These are phyloP conservation scores for Netelia inedita DNA, from an alignment of 2,888 invertebrate genomes.

Conservation along the genomic window DNA sequence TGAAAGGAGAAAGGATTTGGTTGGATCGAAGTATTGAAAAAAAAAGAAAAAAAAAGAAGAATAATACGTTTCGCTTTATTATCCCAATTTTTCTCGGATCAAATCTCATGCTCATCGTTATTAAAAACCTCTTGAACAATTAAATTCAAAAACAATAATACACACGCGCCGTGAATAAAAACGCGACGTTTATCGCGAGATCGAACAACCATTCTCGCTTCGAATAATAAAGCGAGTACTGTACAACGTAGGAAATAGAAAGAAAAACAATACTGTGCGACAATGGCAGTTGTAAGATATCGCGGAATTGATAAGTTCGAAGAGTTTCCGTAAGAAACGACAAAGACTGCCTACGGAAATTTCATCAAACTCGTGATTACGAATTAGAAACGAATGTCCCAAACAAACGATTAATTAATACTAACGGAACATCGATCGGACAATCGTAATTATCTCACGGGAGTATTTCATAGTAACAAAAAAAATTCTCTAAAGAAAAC, in stretches of 20 bases:
- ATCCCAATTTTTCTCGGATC: constrained; percentile 9
- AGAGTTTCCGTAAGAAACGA: constrained; percentile 35
- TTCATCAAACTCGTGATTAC: neutral
- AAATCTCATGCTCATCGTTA: constrained; percentile 28
- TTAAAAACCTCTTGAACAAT: constrained; percentile 35
- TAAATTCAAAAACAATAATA: constrained; percentile 17
- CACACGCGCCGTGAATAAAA: neutral
- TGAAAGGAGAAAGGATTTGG: constrained; percentile 25
- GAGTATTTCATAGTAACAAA: constrained; percentile 13
- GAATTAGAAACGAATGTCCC: neutral
- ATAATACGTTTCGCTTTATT: constrained; percentile 40
- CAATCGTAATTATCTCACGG: constrained; percentile 36
- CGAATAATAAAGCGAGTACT: constrained; percentile 36
- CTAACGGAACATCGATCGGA: constrained; percentile 26
- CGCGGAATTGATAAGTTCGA: neutral
- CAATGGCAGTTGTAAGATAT: constrained; percentile 30
- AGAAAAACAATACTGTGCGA: constrained; percentile 37
- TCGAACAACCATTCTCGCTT: neutral
- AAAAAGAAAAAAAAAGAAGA: neutral
- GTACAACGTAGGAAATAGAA: neutral
- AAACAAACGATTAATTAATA: constrained; percentile 6
- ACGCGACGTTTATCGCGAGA: constrained; percentile 8
- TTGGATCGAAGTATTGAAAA: constrained; percentile 23
- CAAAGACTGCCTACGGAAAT: neutral
- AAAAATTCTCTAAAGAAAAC: constrained; percentile 1